phyloP scores from a whole-genome alignment of 2,888 invertebrate species.

The Margaritifera margaritifera region DNA sequence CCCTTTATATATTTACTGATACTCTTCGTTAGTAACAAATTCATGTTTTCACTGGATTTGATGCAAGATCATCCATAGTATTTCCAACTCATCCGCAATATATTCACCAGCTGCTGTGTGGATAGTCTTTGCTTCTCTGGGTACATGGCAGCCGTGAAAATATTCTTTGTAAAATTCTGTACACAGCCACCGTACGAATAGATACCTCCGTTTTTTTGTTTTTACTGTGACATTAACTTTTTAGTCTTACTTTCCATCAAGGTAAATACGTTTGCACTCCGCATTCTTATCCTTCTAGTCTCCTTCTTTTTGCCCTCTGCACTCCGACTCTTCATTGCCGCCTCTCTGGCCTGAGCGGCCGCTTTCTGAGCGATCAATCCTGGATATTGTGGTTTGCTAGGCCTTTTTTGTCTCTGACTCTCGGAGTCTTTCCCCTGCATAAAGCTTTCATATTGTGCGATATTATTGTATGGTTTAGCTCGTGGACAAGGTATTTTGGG shows the following conservation, averaged over 20 bases:
- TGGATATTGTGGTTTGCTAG: neutral
- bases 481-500: slow-evolving; percentile 42
- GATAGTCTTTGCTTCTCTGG: too few species aligned
- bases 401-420: slow-evolving; percentile 9
- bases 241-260: slow-evolving; percentile 48
- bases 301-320: slow-evolving; percentile 21
- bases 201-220: too few species aligned
- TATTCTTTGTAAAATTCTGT: too few species aligned
- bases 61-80: too few species aligned
- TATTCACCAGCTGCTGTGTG: too few species aligned
- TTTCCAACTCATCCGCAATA: too few species aligned
- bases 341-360: slow-evolving; percentile 34
- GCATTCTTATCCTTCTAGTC: slow-evolving; percentile 15
- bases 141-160: too few species aligned
- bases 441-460: slow-evolving; percentile 54
- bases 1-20: too few species aligned
- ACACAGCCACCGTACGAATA: too few species aligned
- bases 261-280: slow-evolving; percentile 45
- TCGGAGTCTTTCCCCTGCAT: slow-evolving; percentile 33
- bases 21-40: too few species aligned
- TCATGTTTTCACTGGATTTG: too few species aligned
- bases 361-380: slow-evolving; percentile 14
- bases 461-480: slow-evolving; percentile 49
- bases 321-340: slow-evolving; percentile 27
- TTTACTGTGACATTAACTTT: too few species aligned